Evolutionary conservation across 2,888 invertebrate species (phyloP), one percentile per base, ranked within the genome.

Genomic region (Phyllotreta cruciferae): DNA sequence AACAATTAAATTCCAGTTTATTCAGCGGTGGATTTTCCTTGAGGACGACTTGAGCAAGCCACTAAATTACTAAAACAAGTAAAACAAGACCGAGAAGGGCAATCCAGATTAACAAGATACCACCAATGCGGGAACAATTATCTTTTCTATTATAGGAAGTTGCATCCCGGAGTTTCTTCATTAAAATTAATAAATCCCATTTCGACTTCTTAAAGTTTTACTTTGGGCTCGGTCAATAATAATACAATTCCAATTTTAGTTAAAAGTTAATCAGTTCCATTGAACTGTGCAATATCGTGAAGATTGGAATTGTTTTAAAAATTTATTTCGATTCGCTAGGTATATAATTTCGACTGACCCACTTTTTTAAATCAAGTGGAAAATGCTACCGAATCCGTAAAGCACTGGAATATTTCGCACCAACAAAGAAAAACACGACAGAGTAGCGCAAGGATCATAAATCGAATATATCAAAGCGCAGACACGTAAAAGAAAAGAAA

Each of bases 31-130:
- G 45, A 54, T 38, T 60, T 61, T 55, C 39, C 49, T 62, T 44
- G 54, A 49, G 50, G 44, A 55, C 52, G 42, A 63, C 58, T 58
- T 55, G 55, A 44, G 44, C 55, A 47, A 55, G 38, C 42, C 63
- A 60, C 50, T 63, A 63, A 60, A 63, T 60, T 62, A 55, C 63
- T 36, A 41, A 24, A 49, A 61, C 39, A 47, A 47, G 61, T 37
- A 38, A 42, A 55, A 63, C 50, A 55, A 50, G 63, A 60, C 63
- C 63, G 44, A 39, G 10, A 45, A 53, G 63, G 54, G 57, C 54
- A 63, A 63, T 63, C 39, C 24, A 58, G 63, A 58, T 63, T 63
- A 54, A 63, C 54, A 58, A 62, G 62, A 62, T 62, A 50, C 50
- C 42, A 35, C n/a, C 56, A 49, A 38, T 55, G 35, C 50, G 42